Evolutionary conservation across 1,140 invertebrate species (phyloP).

Genomic region (Ips typographus): DNA sequence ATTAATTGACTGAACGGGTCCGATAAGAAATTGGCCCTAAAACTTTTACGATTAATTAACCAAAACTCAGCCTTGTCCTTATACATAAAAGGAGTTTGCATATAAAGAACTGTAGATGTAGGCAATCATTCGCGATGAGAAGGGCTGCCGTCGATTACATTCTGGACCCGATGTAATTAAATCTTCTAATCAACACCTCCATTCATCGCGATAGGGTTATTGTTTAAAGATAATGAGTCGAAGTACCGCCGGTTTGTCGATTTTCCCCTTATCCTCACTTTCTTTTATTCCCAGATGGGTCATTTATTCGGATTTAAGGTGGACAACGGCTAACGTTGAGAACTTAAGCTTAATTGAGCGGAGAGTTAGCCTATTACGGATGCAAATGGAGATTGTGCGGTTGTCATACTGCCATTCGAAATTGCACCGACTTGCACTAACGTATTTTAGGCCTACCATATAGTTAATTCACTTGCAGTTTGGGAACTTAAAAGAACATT

Average conservation of each 20-base stretch:
- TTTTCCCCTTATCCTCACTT: conserved; percentile 37
- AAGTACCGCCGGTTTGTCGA: conserved; percentile 38
- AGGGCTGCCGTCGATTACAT: conserved; percentile 42
- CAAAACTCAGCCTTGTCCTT: conserved; percentile 10
- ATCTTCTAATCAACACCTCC: conserved; percentile 52
- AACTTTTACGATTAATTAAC: too few relatives aligned
- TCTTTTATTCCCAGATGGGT: conserved; percentile 48
- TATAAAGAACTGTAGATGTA: conserved; percentile 32
- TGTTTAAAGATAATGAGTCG: conserved; percentile 40
- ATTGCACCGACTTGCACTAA: conserved; percentile 31
- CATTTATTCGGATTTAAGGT: conserved; percentile 52
- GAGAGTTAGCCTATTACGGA: conserved; percentile 47
- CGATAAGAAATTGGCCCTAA: conserved; percentile 24
- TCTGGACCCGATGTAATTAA: conserved; percentile 48
- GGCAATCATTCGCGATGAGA: conserved; percentile 36
- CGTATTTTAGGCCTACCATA: conserved; percentile 3
- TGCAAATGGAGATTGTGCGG: conserved; percentile 48
- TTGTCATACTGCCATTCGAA: conserved; percentile 45
- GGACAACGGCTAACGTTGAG: conserved; percentile 43
- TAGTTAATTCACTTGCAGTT: too few relatives aligned
- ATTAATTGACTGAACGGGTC: neutral
- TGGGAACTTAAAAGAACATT: too few relatives aligned
- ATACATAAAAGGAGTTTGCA: conserved; percentile 31
- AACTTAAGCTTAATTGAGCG: conserved; percentile 47
- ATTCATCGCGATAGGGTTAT: conserved; percentile 48